A percentile compares a stretch with the other conserved stretches of the same genome.
Evolutionary conservation across 2,797 vertebrate species (phyloP).

Genomic region (Typhlichthys eigenmanni): DNA sequence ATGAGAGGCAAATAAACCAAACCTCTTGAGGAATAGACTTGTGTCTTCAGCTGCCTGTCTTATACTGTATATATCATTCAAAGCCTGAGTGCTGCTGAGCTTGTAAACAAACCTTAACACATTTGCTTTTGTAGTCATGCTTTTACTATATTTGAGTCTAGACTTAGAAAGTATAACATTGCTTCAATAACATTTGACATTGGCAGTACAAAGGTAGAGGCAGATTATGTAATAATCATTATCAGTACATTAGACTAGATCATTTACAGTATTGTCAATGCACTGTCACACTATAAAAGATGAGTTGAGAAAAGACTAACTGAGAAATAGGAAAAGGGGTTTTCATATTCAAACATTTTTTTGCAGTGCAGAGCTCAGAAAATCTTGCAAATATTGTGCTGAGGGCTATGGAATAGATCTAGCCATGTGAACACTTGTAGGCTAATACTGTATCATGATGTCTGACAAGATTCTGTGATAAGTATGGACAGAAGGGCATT

Average conservation of each 20-base stretch:
- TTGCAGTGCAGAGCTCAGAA: no score
- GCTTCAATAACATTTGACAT: conserved; percentile 37
- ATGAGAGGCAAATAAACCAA: conserved; percentile 22
- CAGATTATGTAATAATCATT: no score
- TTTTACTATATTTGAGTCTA: conserved; percentile 1
- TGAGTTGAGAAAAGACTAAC: no score
- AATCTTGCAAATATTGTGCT: no score
- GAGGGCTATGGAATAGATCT: no score
- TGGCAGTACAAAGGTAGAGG: not conserved
- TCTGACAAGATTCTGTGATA: conserved; percentile 26
- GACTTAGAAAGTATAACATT: not conserved
- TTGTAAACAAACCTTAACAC: conserved; percentile 9
- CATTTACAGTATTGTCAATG: no score
- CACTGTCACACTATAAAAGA: no score
- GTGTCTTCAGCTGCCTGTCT: conserved; percentile 17
- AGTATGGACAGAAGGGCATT: not conserved
- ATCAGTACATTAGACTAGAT: no score
- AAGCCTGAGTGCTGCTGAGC: conserved; percentile 11
- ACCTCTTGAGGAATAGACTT: conserved; percentile 10
- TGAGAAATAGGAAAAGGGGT: no score
- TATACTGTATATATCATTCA: conserved; percentile 6
- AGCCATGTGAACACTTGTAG: conserved; percentile 38
- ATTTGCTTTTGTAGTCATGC: conserved; percentile 15
- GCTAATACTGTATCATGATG: conserved; percentile 27
- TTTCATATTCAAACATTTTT: no score